Evolutionary conservation across 2,113 vertebrate species (phyloP).

Genomic region (Rhodinocichla rosea): DNA sequence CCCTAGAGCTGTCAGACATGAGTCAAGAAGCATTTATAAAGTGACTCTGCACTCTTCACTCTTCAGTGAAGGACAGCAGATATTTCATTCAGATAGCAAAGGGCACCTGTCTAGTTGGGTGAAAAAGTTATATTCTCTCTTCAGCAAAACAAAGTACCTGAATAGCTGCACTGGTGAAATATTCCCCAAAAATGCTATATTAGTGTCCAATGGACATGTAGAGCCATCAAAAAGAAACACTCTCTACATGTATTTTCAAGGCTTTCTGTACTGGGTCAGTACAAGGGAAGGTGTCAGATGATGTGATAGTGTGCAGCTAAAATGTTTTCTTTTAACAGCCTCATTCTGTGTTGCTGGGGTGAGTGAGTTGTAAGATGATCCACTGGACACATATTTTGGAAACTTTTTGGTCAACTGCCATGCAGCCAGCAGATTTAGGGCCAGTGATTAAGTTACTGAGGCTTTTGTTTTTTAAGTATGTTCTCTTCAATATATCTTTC

Average conservation of each 20-base stretch:
- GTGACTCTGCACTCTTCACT: not conserved
- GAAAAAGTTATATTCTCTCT: not conserved
- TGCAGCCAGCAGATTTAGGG: constrained; percentile 3
- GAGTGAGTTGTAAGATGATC: not conserved
- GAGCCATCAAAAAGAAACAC: not conserved
- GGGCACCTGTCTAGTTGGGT: not conserved
- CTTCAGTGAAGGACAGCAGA: not conserved
- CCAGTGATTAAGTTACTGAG: constrained; percentile 37
- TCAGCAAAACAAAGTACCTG: not conserved
- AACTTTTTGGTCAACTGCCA: not conserved
- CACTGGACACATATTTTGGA: not conserved
- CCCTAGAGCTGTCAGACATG: constrained; percentile 6
- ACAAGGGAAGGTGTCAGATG: not conserved
- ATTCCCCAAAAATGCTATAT: not conserved
- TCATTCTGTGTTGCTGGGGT: not conserved
- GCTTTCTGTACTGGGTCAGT: not conserved
- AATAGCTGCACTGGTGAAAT: not conserved
- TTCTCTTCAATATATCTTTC: constrained; percentile 34
- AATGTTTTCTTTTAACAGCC: not conserved
- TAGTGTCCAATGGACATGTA: not conserved
- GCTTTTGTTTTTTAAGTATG: constrained; percentile 15
- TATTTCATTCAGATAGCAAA: not conserved
- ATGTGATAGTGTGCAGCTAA: not conserved
- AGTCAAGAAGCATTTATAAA: constrained; percentile 56
- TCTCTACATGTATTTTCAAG: not conserved